phyloP scores from a whole-genome alignment of 37 sponge, comb jelly and placozoan species.

The Ianthella basta region DNA sequence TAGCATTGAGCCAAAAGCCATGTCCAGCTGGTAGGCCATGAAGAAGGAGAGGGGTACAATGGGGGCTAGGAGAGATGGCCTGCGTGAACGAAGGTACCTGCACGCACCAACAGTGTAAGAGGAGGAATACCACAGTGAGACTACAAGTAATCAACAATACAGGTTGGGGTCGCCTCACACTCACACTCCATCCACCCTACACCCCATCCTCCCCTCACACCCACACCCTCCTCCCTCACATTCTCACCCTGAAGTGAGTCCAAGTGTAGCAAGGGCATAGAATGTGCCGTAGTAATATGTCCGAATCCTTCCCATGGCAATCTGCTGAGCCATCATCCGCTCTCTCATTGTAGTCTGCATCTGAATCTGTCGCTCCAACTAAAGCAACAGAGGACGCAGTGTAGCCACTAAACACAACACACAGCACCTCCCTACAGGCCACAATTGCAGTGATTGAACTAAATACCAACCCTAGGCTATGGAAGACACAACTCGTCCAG shows the following conservation, averaged over 20 bases:
- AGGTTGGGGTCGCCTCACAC: no score
- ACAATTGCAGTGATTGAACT: background rate
- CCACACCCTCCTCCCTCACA: background rate
- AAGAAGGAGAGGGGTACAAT: slow-evolving; percentile 68
- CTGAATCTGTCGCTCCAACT: slow-evolving; percentile 74
- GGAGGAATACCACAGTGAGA: background rate
- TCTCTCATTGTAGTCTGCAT: slow-evolving; percentile 77
- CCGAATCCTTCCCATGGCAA: slow-evolving; percentile 81
- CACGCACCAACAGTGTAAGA: background rate
- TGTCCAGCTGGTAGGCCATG: slow-evolving; percentile 68
- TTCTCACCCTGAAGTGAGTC: slow-evolving; percentile 27
- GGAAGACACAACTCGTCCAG: no score
- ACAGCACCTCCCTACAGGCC: background rate
- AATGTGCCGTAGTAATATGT: slow-evolving; percentile 62
- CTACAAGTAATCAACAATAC: no score
- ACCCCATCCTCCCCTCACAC: background rate
- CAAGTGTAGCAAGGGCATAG: slow-evolving; percentile 37
- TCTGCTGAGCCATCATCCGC: slow-evolving; percentile 70
- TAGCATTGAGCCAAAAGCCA: slow-evolving; percentile 74
- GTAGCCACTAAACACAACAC: background rate
- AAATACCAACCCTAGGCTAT: no score
- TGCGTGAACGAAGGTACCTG: slow-evolving; percentile 31
- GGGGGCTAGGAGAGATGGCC: slow-evolving; percentile 47
- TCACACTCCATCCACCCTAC: no score
- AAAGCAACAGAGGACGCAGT: background rate